Conservation (phyloP, 2,888 invertebrate genomes). For the Ichneumoninae sp. region DNA sequence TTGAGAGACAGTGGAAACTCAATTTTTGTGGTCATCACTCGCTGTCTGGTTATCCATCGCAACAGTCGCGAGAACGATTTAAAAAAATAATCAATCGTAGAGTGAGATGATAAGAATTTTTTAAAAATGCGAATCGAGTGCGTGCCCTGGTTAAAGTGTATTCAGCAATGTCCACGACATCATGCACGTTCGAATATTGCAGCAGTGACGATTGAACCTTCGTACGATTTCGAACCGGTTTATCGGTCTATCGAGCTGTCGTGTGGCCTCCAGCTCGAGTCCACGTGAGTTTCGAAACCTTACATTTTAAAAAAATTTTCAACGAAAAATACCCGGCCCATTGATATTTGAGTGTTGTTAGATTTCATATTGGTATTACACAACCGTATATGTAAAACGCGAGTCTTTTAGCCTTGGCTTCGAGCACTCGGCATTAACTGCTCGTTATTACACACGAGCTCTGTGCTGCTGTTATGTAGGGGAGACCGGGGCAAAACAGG, state of each 20-base stretch:
- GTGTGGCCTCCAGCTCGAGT: constrained; percentile 67
- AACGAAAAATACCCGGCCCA: background rate
- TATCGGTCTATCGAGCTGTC: constrained; percentile 68
- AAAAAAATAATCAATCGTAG: background rate
- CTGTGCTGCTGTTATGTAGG: background rate
- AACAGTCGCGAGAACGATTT: background rate
- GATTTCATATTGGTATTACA: background rate
- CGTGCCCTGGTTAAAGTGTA: constrained; percentile 69
- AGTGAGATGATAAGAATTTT: background rate
- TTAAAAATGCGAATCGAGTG: constrained; percentile 70
- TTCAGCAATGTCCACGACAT: constrained; percentile 50
- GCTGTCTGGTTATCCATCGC: background rate
- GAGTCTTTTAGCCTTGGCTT: constrained; percentile 2
- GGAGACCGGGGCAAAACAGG: too few species aligned
- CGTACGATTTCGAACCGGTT: constrained; percentile 65
- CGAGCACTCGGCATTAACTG: constrained; percentile 8
- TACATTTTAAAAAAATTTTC: background rate
- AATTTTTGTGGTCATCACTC: background rate
- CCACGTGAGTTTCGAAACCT: constrained; percentile 65
- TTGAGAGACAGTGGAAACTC: background rate
- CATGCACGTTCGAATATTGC: constrained; percentile 34
- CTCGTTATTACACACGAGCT: background rate
- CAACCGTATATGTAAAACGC: background rate
- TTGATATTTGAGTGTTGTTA: background rate
- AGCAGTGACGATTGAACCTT: constrained; percentile 23